Conservation (phyloP, 2,113 vertebrate species). For the Dicentrarchus labrax region DNA sequence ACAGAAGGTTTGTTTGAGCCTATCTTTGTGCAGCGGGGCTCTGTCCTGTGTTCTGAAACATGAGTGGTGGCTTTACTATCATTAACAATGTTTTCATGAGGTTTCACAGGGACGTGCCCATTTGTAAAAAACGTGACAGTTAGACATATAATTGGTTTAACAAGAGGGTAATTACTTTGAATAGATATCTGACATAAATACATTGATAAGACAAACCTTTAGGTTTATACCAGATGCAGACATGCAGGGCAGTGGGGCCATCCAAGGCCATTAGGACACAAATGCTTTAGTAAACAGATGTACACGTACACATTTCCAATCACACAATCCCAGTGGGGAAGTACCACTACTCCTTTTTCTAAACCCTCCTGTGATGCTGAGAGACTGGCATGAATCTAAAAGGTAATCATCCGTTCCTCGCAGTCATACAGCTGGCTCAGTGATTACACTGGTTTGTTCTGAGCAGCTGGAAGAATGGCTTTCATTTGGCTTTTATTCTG, state of each 20-base stretch:
- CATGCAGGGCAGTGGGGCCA: not conserved
- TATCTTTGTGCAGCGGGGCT: not conserved
- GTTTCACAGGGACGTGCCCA: not conserved
- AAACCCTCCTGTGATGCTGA: slow-evolving; percentile 37
- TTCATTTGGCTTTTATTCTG: slow-evolving; percentile 12
- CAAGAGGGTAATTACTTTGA: not conserved
- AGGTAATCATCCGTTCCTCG: slow-evolving; percentile 37
- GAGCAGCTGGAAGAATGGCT: slow-evolving; percentile 31
- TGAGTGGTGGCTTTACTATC: not conserved
- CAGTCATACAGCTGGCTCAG: slow-evolving; percentile 33
- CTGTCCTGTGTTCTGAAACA: not conserved
- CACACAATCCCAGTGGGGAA: not conserved
- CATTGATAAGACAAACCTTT: not conserved
- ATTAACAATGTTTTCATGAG: not conserved
- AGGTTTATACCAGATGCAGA: not conserved
- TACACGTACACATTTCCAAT: slow-evolving; percentile 26
- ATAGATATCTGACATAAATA: not conserved
- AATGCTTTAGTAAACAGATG: slow-evolving; percentile 19
- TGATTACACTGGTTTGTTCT: slow-evolving; percentile 34
- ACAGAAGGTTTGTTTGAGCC: not conserved
- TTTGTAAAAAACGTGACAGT: not conserved
- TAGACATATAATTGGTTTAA: not conserved
- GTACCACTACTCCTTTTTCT: not conserved
- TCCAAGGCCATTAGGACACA: slow-evolving; percentile 15
- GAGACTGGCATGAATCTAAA: slow-evolving; percentile 26